A percentile compares a stretch with the other conserved stretches of the same genome.
Conservation (phyloP, 2,113 vertebrate species). For the Heterotis niloticus region DNA sequence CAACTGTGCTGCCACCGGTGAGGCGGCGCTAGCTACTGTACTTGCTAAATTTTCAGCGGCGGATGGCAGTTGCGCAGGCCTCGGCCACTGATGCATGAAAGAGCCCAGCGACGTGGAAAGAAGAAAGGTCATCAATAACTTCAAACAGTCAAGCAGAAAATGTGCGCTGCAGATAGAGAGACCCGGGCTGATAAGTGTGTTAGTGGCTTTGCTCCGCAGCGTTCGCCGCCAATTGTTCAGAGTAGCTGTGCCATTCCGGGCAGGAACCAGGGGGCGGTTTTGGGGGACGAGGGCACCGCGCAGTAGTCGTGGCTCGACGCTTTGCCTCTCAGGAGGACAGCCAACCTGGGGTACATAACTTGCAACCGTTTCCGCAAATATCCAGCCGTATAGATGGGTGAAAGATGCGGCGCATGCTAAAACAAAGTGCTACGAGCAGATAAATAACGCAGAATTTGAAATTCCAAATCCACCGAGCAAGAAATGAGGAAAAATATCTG, state of each 20-base stretch:
- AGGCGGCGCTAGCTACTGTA: constrained; percentile 51
- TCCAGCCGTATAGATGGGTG: neutral
- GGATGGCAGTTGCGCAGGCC: constrained; percentile 57
- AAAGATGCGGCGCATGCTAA: too few species aligned
- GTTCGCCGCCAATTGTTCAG: constrained; percentile 37
- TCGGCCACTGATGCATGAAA: constrained; percentile 60
- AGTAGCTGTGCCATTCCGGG: constrained; percentile 11
- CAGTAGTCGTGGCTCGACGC: neutral
- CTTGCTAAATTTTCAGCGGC: constrained; percentile 59
- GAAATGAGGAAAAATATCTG: too few species aligned
- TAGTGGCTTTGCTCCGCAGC: constrained; percentile 49
- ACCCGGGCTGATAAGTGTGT: constrained; percentile 48
- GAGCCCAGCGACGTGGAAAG: constrained; percentile 67
- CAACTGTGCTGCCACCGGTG: neutral
- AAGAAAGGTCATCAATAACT: constrained; percentile 77
- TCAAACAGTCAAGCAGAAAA: constrained; percentile 73
- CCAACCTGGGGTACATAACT: neutral
- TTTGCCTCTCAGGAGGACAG: neutral
- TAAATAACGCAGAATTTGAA: neutral
- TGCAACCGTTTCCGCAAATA: constrained; percentile 12
- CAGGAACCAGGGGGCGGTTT: neutral
- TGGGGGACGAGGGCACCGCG: neutral
- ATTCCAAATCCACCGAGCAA: too few species aligned
- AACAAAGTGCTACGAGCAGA: neutral
- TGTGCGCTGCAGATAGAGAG: constrained; percentile 59